These are phyloP conservation scores for Chaunax sp. DNA, from an alignment of 2,797 vertebrate species.

Conservation along the genomic window DNA sequence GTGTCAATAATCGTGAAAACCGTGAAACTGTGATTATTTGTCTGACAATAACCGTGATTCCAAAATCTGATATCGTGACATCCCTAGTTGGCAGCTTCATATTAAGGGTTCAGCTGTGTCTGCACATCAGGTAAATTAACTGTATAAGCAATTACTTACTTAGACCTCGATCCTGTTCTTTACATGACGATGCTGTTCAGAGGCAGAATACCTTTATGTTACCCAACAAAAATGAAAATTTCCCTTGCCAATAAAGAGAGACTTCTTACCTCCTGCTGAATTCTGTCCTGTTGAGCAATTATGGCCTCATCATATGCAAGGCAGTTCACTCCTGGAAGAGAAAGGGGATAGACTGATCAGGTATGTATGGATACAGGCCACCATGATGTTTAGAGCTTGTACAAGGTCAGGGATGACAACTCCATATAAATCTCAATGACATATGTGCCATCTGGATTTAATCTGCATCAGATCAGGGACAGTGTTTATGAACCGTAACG, in stretches of 20 bases:
- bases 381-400: not conserved
- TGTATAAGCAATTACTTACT: not conserved
- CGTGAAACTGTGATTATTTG: too few species aligned
- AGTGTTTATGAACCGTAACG: too few species aligned
- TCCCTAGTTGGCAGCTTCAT: too few species aligned
- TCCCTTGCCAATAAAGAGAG: not conserved
- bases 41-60: too few species aligned
- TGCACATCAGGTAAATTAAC: not conserved
- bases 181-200: not conserved
- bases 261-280: constrained; percentile 90
- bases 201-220: not conserved
- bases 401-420: too few species aligned
- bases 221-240: not conserved
- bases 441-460: not conserved
- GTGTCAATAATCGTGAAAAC: too few species aligned
- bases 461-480: too few species aligned
- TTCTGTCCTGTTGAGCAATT: constrained; percentile 95
- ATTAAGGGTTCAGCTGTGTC: not conserved
- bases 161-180: not conserved
- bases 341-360: not conserved
- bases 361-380: not conserved
- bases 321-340: constrained; percentile 89
- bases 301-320: constrained; percentile 95
- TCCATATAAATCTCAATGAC: not conserved
- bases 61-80: too few species aligned